Evolutionary conservation across 2,113 vertebrate genomes (phyloP).

Genomic region (Otolemur garnettii): DNA sequence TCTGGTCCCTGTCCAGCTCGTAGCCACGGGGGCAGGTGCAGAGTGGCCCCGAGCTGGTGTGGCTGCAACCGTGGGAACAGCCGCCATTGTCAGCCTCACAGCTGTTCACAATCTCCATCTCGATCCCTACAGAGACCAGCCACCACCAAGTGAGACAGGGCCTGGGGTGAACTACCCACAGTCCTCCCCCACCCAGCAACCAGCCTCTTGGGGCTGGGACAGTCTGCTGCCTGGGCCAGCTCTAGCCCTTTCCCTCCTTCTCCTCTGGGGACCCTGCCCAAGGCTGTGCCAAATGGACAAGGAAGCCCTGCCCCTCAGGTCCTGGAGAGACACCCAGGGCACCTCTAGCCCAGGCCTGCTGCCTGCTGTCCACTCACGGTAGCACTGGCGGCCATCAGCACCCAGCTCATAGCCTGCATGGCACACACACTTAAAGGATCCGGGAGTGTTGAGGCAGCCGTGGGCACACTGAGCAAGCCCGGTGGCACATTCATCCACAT

Average conservation of each 20-base stretch:
- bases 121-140: conserved; percentile 90
- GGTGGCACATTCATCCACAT: conserved; percentile 92
- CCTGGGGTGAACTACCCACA: neutral
- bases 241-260: neutral
- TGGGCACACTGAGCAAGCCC: conserved; percentile 91
- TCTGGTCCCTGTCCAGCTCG: conserved; percentile 90
- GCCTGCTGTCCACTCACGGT: conserved; percentile 89
- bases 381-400: conserved; percentile 93
- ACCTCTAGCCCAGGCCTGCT: fast-evolving
- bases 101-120: conserved; percentile 98
- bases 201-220: neutral
- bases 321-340: fast-evolving
- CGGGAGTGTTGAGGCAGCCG: conserved; percentile 93
- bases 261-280: neutral
- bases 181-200: neutral
- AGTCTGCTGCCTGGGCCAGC: neutral
- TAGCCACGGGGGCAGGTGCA: conserved; percentile 94
- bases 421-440: conserved; percentile 94
- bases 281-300: neutral
- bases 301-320: neutral
- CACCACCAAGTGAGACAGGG: fast-evolving
- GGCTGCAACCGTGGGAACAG: conserved; percentile 94
- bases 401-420: conserved; percentile 94
- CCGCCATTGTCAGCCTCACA: conserved; percentile 94
- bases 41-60: conserved; percentile 90